These are phyloP conservation scores for Micrasema minimum DNA, from an alignment of 1,140 invertebrate genomes.

Conservation along the genomic window DNA sequence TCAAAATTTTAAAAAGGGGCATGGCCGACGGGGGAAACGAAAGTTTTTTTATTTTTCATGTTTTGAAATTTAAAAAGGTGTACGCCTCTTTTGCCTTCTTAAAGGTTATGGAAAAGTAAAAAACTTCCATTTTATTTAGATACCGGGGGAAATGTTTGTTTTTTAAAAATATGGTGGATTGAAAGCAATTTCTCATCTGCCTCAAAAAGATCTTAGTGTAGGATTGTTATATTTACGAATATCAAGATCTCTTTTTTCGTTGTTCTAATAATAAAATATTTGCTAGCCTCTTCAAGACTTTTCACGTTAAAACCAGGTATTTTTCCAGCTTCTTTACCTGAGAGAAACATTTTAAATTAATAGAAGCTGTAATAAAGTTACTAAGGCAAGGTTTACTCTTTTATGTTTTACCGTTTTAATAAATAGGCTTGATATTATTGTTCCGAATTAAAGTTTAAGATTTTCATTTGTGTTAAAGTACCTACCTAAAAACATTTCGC, in stretches of 20 bases:
- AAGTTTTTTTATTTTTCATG: too few relatives aligned
- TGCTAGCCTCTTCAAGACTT: not conserved
- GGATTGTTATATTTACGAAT: not conserved
- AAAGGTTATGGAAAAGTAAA: too few relatives aligned
- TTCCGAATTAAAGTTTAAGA: too few relatives aligned
- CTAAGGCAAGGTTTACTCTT: not conserved
- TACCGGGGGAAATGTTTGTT: constrained; percentile 12
- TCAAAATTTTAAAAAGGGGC: too few relatives aligned
- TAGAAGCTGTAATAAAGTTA: not conserved
- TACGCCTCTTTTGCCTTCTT: too few relatives aligned
- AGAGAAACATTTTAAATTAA: not conserved
- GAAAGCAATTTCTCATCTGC: constrained; percentile 15
- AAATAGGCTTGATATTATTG: too few relatives aligned
- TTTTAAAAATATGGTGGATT: constrained; percentile 9
- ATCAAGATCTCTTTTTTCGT: not conserved
- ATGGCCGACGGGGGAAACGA: too few relatives aligned
- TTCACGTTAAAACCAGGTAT: not conserved
- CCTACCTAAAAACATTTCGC: too few relatives aligned
- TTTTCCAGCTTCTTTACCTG: not conserved
- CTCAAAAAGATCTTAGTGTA: not conserved
- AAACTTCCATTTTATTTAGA: constrained; percentile 41
- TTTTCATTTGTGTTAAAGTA: too few relatives aligned
- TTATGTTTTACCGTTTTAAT: too few relatives aligned
- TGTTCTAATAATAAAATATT: not conserved
- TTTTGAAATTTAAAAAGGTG: too few relatives aligned